Base-by-base conservation (phyloP, 2,113 vertebrate genomes). In the Solea solea region DNA sequence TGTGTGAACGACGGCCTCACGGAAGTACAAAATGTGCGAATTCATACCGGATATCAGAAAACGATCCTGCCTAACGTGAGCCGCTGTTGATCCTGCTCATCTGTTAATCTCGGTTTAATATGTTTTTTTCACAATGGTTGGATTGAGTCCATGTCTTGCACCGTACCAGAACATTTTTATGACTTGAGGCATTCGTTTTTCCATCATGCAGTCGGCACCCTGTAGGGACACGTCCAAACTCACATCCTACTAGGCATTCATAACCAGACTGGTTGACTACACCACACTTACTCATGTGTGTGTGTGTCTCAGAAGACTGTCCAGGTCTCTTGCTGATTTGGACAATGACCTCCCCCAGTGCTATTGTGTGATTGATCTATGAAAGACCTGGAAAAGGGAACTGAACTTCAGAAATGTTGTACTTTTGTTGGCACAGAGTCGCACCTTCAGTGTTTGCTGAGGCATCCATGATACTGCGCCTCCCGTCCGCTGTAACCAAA, bases 311-410 rank as follows among this genome's bases (percentile, higher is more conserved):
- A 62, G 67, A 56, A 8, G 41, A 21, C 21, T 48, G 2, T 7
- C 4, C 39, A 1, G 9, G 41, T 52, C 16, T 64, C 60, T 46
- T 14, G 42, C 66, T 74, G 68, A 39, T 69, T 60, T 56, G 45
- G 15, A 45, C 41, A 58, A 42, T 62, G 13, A 42, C 63, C 72
- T 64, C 77, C 55, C 0, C 0, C 13, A 3, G 70, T 52, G 77
- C 25, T 52, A 63, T 83, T 88, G 81, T 88, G 57, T 28, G 25
- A 64, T 6, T 64, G 67, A 76, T 66, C 71, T 69, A 42, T 39
- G 76, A 75, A 76, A 44, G 53, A 39, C 28, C 34, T 28, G 9
- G 52, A 54, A 5, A 48, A 14, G 1, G 56, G 40, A 40, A 46
- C 27, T 55, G 3, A 34, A 25, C 13, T 52, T 40, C 7, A 7